Conservation (phyloP, 2,113 vertebrate genomes). For the Oceanodroma tethys region DNA sequence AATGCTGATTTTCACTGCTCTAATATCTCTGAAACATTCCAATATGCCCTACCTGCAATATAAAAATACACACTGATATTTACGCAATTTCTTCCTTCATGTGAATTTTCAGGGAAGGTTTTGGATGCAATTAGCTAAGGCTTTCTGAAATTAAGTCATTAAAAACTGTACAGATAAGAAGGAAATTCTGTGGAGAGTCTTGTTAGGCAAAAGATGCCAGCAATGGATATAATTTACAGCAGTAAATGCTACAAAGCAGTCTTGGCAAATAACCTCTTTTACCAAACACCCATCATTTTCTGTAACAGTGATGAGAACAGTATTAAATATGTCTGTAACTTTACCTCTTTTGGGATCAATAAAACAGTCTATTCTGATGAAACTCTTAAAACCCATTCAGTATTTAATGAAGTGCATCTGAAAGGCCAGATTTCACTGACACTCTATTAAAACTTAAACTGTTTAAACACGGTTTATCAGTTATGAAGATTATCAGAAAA, state of each 20-base stretch:
- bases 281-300: background rate
- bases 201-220: background rate
- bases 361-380: background rate
- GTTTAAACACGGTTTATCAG: constrained; percentile 59
- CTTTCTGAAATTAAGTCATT: background rate
- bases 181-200: background rate
- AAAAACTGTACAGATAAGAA: background rate
- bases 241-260: background rate
- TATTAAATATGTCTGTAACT: background rate
- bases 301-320: background rate
- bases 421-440: background rate
- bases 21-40: background rate
- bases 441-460: background rate
- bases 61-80: background rate
- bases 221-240: background rate
- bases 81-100: background rate
- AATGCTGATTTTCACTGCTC: background rate
- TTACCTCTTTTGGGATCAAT: background rate
- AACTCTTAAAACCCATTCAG: background rate
- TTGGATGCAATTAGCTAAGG: background rate
- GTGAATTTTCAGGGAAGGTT: background rate
- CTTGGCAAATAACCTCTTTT: background rate
- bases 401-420: background rate
- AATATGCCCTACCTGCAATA: background rate
- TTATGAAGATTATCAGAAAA: constrained; percentile 77